Conservation (phyloP, 2,888 invertebrate genomes). For the Tubulanus polymorphus region DNA sequence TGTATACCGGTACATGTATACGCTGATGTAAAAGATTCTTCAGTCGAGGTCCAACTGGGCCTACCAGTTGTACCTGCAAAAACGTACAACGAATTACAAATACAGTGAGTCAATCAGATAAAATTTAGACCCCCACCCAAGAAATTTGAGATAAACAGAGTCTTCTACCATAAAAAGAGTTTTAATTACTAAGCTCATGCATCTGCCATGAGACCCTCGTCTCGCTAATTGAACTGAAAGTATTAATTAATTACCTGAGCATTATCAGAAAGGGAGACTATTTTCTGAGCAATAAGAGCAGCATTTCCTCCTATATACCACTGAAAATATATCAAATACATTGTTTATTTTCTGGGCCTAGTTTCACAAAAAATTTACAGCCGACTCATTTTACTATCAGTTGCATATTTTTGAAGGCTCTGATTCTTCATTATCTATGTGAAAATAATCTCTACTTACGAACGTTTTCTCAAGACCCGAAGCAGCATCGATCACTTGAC, state of each 20-base stretch:
- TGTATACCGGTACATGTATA: constrained; percentile 44
- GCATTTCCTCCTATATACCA: constrained; percentile 56
- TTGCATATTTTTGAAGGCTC: background rate
- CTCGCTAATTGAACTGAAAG: no score
- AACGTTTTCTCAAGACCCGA: background rate
- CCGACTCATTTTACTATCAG: background rate
- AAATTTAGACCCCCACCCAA: no score
- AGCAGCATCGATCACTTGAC: background rate
- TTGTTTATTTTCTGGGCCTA: background rate
- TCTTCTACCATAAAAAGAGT: no score
- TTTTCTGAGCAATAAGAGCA: constrained; percentile 54
- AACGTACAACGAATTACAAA: no score
- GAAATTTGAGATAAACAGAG: no score
- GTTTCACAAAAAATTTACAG: background rate
- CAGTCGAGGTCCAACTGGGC: constrained; percentile 55
- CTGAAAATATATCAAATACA: constrained; percentile 28
- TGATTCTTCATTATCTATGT: background rate
- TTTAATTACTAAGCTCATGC: no score
- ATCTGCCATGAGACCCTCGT: no score
- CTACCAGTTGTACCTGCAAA: constrained; percentile 53
- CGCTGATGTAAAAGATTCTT: constrained; percentile 48
- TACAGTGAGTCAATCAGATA: background rate
- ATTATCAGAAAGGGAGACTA: constrained; percentile 50
- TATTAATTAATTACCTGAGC: constrained; percentile 47
- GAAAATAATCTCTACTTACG: background rate